A percentile compares a stretch with the other conserved stretches of the same genome.
Evolutionary conservation across 2,113 vertebrate genomes (phyloP).

Genomic region (Rhombomys opimus): DNA sequence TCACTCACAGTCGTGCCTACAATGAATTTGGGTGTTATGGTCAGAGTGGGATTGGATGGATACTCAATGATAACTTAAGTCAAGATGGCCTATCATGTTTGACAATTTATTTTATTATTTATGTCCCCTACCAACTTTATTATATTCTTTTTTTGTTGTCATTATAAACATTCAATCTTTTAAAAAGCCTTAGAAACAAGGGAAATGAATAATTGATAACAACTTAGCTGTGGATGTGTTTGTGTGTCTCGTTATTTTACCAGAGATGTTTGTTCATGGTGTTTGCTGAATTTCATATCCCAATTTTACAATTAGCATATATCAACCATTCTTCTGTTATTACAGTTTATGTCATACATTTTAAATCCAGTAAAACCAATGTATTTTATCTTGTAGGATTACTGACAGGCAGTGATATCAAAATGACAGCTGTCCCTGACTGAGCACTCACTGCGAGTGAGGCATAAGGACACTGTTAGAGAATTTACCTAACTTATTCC

Average conservation of each 20-base stretch:
- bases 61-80: neutral
- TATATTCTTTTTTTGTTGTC: neutral
- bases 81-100: constrained; percentile 22
- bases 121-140: neutral
- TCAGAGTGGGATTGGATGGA: neutral
- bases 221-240: neutral
- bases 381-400: neutral
- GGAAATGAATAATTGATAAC: neutral
- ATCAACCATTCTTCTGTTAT: neutral
- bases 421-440: neutral
- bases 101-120: constrained; percentile 43
- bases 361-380: neutral
- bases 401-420: neutral
- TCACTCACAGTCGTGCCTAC: neutral
- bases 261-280: neutral
- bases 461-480: neutral
- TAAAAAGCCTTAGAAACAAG: constrained; percentile 9
- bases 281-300: neutral
- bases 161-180: neutral
- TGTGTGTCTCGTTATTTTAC: neutral
- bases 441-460: neutral
- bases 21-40: neutral
- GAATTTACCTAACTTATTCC: neutral
- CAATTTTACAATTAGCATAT: neutral
- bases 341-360: neutral